Conservation (phyloP, 2,113 vertebrate species). For the Fulmarus glacialis region DNA sequence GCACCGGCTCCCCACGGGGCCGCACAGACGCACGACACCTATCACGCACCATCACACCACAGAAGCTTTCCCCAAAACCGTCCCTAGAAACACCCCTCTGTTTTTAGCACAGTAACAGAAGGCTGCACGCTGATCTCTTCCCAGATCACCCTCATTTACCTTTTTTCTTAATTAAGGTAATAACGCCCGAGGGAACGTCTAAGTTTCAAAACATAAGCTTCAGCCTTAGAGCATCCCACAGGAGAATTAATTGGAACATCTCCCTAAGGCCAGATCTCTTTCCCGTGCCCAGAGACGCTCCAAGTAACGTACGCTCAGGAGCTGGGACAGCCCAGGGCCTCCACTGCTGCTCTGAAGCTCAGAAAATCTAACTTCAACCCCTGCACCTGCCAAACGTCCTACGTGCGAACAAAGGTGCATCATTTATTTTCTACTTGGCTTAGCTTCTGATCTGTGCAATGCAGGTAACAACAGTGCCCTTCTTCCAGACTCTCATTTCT, state of each 20-base stretch:
- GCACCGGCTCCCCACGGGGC: fast-evolving
- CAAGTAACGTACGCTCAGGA: fast-evolving
- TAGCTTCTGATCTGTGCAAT: background rate
- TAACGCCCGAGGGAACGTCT: background rate
- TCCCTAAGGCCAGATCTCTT: background rate
- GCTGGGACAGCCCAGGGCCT: background rate
- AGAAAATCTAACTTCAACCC: background rate
- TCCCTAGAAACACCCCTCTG: background rate
- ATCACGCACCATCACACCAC: fast-evolving
- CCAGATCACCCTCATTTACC: background rate
- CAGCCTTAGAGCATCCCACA: background rate
- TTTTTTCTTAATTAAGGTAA: conserved; percentile 33
- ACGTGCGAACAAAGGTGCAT: fast-evolving
- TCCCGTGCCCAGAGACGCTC: background rate
- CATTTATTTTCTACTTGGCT: background rate
- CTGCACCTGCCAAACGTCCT: background rate
- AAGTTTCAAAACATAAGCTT: background rate
- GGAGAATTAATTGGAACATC: background rate
- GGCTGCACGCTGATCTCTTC: background rate
- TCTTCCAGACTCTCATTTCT: background rate
- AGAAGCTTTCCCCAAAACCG: background rate
- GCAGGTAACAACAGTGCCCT: background rate
- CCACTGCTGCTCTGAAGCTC: background rate
- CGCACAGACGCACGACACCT: fast-evolving
- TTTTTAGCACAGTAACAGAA: background rate